Conservation (phyloP, 2,888 invertebrate species). For the Diaprepes abbreviatus region DNA sequence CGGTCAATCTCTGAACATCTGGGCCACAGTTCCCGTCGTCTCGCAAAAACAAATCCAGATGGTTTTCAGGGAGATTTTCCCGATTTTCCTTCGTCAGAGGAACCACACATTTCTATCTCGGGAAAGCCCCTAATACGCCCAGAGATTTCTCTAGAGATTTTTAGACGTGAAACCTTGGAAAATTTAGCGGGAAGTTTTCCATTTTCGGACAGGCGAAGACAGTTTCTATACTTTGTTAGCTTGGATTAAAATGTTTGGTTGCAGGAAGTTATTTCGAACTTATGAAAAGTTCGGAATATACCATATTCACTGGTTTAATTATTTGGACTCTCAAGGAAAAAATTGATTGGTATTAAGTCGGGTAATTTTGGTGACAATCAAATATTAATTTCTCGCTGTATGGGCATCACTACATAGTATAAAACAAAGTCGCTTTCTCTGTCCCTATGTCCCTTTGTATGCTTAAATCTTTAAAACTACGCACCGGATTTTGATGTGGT, state of each 20-base stretch:
- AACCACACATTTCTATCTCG: slow-evolving; percentile 18
- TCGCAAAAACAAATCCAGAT: slow-evolving; percentile 26
- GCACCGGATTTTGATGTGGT: too few species aligned
- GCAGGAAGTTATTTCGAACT: too few species aligned
- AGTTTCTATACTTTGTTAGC: slow-evolving; percentile 20
- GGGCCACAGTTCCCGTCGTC: slow-evolving; percentile 6
- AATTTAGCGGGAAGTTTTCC: slow-evolving; percentile 21
- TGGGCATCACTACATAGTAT: too few species aligned
- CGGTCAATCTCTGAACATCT: slow-evolving; percentile 25
- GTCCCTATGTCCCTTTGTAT: too few species aligned
- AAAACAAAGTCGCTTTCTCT: too few species aligned
- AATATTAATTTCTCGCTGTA: too few species aligned
- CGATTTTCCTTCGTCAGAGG: slow-evolving; percentile 33
- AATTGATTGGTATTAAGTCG: too few species aligned
- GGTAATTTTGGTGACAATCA: too few species aligned
- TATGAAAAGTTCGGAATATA: too few species aligned
- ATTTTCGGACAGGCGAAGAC: slow-evolving; percentile 30
- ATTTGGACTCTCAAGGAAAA: too few species aligned
- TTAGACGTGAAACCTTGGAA: slow-evolving; percentile 22
- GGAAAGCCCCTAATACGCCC: slow-evolving; percentile 18
- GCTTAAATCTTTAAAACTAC: too few species aligned
- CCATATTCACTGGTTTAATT: too few species aligned
- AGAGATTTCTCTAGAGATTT: slow-evolving; percentile 30
- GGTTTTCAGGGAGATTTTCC: slow-evolving; percentile 28
- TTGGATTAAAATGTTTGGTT: slow-evolving; percentile 18